A percentile compares a stretch with the other conserved stretches of the same genome.
Evolutionary conservation across 2,888 invertebrate genomes (phyloP).

Genomic region (Lepidochrysops patricia): DNA sequence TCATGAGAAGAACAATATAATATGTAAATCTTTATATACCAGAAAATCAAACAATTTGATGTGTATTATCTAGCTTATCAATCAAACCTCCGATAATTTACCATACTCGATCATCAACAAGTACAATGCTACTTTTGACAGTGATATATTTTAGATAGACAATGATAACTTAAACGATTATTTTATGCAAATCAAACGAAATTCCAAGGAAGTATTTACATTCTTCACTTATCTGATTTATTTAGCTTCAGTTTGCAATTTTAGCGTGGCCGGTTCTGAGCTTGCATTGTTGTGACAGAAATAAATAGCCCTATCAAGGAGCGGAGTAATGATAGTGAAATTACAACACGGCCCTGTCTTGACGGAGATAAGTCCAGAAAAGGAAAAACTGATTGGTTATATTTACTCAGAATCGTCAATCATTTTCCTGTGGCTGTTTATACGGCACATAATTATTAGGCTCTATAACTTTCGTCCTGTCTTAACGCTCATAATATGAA

Average conservation of each 20-base stretch:
- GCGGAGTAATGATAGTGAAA: constrained; percentile 26
- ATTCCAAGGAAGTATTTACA: constrained; percentile 25
- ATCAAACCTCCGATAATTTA: neutral
- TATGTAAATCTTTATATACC: too few species aligned
- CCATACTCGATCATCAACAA: neutral
- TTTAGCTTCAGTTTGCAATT: constrained; percentile 26
- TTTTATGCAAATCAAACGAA: constrained; percentile 21
- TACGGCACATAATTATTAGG: neutral
- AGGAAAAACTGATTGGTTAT: neutral
- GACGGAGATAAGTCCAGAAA: constrained; percentile 12
- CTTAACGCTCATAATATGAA: too few species aligned
- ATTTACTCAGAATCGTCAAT: neutral
- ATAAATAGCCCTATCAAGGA: constrained; percentile 28
- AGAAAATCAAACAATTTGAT: too few species aligned
- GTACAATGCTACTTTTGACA: constrained; percentile 5
- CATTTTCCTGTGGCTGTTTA: neutral
- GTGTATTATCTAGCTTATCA: too few species aligned
- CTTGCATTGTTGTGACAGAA: constrained; percentile 27
- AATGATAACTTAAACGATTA: constrained; percentile 15
- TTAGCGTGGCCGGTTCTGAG: constrained; percentile 28
- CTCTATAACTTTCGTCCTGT: neutral
- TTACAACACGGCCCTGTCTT: constrained; percentile 28
- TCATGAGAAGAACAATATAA: too few species aligned
- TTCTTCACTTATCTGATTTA: constrained; percentile 25
- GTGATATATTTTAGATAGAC: constrained; percentile 4